phyloP scores from a whole-genome alignment of 2,797 vertebrate species.

The Chelonia mydas region DNA sequence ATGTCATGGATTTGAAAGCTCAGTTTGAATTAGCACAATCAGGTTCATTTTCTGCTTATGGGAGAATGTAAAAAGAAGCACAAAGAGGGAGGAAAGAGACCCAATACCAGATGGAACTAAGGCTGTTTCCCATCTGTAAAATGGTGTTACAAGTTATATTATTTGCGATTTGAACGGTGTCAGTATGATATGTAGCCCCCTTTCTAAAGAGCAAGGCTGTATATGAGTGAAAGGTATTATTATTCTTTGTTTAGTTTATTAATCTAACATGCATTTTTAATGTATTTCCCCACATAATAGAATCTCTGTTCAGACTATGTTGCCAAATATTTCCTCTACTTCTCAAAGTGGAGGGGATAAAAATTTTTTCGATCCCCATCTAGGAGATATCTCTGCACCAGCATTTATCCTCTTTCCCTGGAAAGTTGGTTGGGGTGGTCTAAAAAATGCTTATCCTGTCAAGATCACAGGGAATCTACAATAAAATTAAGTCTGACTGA shows the following conservation, averaged over 20 bases:
- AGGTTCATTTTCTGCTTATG: slow-evolving; percentile 6
- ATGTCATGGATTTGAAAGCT: slow-evolving; percentile 43
- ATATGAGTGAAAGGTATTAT: background rate
- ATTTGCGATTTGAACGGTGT: background rate
- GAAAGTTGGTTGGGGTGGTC: background rate
- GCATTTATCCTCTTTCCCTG: background rate
- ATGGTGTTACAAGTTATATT: background rate
- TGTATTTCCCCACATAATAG: background rate
- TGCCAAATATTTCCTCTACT: background rate
- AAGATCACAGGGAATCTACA: background rate
- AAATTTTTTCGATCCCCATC: background rate
- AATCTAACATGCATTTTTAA: background rate
- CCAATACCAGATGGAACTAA: background rate
- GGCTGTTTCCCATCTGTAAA: background rate
- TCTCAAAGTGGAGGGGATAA: background rate
- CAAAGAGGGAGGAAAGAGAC: background rate
- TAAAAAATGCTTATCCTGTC: background rate
- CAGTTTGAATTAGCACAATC: slow-evolving; percentile 15
- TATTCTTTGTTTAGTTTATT: background rate
- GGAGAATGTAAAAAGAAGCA: background rate
- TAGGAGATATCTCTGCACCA: background rate
- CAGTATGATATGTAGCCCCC: background rate
- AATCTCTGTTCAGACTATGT: background rate
- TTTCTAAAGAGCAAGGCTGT: background rate
- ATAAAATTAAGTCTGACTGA: background rate